Conservation (phyloP, 2,113 vertebrate species). For the Ariopsis seemanni region DNA sequence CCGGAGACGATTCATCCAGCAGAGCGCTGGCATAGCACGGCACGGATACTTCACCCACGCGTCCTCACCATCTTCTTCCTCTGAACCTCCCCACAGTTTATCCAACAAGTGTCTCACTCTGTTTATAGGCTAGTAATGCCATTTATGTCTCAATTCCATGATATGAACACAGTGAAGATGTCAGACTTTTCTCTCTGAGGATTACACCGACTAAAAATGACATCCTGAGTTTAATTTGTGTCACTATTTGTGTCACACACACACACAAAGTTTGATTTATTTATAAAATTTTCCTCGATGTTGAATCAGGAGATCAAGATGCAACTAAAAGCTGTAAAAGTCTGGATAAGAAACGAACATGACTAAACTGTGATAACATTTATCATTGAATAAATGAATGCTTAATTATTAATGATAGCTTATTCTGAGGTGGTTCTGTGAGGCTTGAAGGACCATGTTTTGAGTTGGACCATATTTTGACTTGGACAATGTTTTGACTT, state of each 20-base stretch:
- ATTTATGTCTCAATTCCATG: background rate
- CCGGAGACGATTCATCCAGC: conserved; percentile 27
- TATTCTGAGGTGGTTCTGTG: too few species aligned
- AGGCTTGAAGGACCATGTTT: too few species aligned
- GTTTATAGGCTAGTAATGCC: background rate
- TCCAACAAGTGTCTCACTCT: background rate
- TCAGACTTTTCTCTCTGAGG: background rate
- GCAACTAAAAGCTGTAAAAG: too few species aligned
- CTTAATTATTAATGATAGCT: too few species aligned
- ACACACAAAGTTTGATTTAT: too few species aligned
- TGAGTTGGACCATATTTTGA: too few species aligned
- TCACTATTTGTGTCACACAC: background rate
- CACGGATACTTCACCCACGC: background rate
- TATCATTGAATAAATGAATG: too few species aligned
- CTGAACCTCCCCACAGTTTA: background rate
- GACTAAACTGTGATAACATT: too few species aligned
- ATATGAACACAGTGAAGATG: background rate
- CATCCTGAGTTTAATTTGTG: background rate
- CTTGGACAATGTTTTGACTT: too few species aligned
- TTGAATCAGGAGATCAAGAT: too few species aligned
- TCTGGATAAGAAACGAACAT: too few species aligned
- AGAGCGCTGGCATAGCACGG: background rate
- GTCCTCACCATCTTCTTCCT: background rate
- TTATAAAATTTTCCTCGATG: too few species aligned
- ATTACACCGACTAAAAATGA: background rate